A percentile compares a stretch with the other conserved stretches of the same genome.
Evolutionary conservation across 2,113 vertebrate species (phyloP).

Genomic region (Scytalopus superciliaris): DNA sequence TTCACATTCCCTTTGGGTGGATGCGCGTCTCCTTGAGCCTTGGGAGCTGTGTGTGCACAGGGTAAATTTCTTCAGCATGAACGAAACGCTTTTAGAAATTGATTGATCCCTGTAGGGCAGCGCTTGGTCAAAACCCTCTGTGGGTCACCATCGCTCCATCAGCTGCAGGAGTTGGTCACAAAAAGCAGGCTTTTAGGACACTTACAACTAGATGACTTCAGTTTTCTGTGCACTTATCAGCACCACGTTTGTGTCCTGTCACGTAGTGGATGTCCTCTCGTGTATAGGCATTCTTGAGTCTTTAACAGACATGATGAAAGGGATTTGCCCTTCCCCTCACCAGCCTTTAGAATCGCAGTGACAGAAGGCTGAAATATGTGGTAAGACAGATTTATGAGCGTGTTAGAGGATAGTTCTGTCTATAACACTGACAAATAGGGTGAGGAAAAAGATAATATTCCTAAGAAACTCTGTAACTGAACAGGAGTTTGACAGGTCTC

Average conservation of each 20-base stretch:
- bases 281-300: background rate
- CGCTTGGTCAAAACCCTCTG: background rate
- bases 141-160: background rate
- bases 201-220: background rate
- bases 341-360: background rate
- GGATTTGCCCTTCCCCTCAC: background rate
- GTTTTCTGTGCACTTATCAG: background rate
- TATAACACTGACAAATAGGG: background rate
- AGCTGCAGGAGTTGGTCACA: background rate
- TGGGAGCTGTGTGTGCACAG: rapidly evolving
- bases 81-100: background rate
- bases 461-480: background rate
- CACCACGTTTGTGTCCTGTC: background rate
- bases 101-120: background rate
- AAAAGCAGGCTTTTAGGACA: background rate
- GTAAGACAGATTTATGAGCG: background rate
- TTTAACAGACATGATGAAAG: background rate
- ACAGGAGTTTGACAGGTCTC: background rate
- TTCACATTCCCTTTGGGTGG: background rate
- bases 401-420: background rate
- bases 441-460: background rate
- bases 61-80: background rate
- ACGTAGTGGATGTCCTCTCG: background rate
- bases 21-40: background rate
- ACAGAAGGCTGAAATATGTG: background rate